Percentiles rank a stretch among this genome's conserved stretches.
Conservation (phyloP, 1,140 invertebrate genomes). For the Euschistus heros region DNA sequence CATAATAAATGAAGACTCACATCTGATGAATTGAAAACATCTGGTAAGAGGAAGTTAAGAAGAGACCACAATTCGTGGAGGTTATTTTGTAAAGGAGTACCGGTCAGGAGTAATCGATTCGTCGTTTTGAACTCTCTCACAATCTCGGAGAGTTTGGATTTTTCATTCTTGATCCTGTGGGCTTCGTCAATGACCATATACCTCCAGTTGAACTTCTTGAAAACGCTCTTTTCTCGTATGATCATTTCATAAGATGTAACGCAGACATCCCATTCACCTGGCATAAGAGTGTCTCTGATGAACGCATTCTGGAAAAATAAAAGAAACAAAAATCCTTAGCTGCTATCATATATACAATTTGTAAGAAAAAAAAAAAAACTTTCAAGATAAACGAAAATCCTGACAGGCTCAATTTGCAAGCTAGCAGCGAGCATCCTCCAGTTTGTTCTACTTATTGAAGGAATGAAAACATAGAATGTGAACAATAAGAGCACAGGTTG, state of each 20-base stretch:
- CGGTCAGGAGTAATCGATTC: slow-evolving; percentile 90
- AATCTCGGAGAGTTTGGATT: slow-evolving; percentile 96
- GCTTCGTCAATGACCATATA: slow-evolving; percentile 94
- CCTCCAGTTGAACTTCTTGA: slow-evolving; percentile 98
- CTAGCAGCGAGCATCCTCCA: too few relatives aligned
- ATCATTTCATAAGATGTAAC: slow-evolving; percentile 99
- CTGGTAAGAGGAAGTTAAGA: slow-evolving; percentile 94
- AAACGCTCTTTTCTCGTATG: slow-evolving; percentile 88
- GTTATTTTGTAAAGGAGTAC: slow-evolving; percentile 90
- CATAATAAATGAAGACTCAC: slow-evolving; percentile 32
- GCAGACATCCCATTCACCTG: slow-evolving; percentile 97
- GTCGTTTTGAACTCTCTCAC: slow-evolving; percentile 95
- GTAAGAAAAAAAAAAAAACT: too few relatives aligned
- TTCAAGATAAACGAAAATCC: too few relatives aligned
- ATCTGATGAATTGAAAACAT: slow-evolving; percentile 96
- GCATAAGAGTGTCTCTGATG: slow-evolving; percentile 86
- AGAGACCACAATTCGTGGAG: slow-evolving; percentile 97
- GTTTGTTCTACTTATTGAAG: too few relatives aligned
- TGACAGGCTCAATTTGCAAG: too few relatives aligned
- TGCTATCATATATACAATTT: too few relatives aligned
- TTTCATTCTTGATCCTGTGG: slow-evolving; percentile 99
- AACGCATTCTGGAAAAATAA: slow-evolving; percentile 56
- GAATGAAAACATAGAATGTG: too few relatives aligned
- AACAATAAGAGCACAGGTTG: too few relatives aligned
- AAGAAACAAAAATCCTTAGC: too few relatives aligned